Evolutionary conservation across 1,140 invertebrate genomes (phyloP), one percentile per base, ranked within the genome.

Genomic region (Cotesia chilonis): DNA sequence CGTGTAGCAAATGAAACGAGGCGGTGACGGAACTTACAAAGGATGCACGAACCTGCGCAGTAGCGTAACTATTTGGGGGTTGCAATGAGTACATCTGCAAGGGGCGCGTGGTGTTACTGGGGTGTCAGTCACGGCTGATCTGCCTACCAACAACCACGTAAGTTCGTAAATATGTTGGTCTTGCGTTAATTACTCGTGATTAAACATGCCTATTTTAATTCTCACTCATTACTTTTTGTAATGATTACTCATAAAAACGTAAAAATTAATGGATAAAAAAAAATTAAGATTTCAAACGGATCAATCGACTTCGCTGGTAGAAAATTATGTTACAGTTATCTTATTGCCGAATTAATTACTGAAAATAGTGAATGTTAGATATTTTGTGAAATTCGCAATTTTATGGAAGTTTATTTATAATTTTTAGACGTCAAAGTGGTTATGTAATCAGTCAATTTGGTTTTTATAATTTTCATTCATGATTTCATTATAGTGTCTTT

Each of bases 41-140:
- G 41, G 68, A 76, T 74, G 72, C 78, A 75, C 75, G 77, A 74
- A 70, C 79, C 35, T 81, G 80, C 80, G 80, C 80, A 78, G 73
- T 78, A 72, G 54, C 68, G 75, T 78, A 77, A 71, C 68, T 78
- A 77, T 77, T 47, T 61, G 70, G 66, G 77, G 74, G 71, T 77
- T 75, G 70, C 74, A 70, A 38, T 74, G 72, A 75, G 66, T 51
- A 57, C 35, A 73, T 68, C 37, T 61, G 68, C 68, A 74, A 73
- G 77, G 81, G 80, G 77, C 78, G 81, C 81, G 80, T 82, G 79
- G 77, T 68, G 75, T 70, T 77, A 75, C 76, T 75, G 77, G 82
- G 85, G 79, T 84, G 83, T 83, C 82, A 87, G 85, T 87, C 85
- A 84, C 83, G 83, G 83, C 81, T 83, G 81, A 85, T 81, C 84